These are phyloP conservation scores for Aleiodes sp. DNA, from an alignment of 1,140 invertebrate species.

Conservation along the genomic window DNA sequence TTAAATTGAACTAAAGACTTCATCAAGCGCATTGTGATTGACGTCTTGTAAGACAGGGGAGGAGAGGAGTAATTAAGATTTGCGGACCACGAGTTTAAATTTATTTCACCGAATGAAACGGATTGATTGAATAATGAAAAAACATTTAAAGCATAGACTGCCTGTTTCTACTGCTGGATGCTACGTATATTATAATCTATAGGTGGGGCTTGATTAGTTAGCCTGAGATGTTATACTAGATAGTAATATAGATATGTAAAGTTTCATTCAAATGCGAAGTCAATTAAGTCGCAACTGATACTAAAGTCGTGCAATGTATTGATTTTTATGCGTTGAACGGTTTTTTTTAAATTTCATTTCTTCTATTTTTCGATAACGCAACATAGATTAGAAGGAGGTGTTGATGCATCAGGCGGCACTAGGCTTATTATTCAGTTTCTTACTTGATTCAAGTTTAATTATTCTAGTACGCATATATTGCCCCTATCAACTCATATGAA, in stretches of 20 bases:
- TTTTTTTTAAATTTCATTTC: not conserved
- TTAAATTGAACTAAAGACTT: slow-evolving; percentile 34
- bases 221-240: not conserved
- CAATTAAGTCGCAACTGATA: not conserved
- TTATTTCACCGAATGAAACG: not conserved
- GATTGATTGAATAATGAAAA: not conserved
- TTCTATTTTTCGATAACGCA: not conserved
- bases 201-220: not conserved
- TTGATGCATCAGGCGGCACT: too few species aligned
- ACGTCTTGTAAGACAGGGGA: not conserved
- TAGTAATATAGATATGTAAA: not conserved
- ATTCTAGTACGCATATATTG: too few species aligned
- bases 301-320: not conserved
- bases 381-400: too few species aligned
- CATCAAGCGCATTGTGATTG: slow-evolving; percentile 52
- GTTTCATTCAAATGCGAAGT: not conserved
- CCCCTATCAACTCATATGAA: too few species aligned
- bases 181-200: not conserved
- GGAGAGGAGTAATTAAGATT: not conserved
- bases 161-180: not conserved
- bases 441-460: too few species aligned
- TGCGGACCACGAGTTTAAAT: slow-evolving; percentile 9
- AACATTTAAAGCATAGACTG: slow-evolving; percentile 19
- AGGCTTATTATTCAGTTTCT: too few species aligned
- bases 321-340: not conserved